Evolutionary conservation across 1,140 invertebrate species (phyloP).

Genomic region (Cydia splendana): DNA sequence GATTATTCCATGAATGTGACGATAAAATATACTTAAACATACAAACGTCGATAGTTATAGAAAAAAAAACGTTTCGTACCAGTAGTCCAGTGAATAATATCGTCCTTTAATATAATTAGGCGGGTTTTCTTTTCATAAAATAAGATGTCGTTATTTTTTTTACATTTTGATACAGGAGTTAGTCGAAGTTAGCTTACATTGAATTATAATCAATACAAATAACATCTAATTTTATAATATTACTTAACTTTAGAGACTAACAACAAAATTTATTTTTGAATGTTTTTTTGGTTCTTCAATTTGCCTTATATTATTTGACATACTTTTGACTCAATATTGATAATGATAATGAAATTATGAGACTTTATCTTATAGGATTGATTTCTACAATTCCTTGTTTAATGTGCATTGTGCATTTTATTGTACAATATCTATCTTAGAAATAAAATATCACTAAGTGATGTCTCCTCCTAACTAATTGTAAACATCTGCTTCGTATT

Average conservation of each 20-base stretch:
- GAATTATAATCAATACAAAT: constrained; percentile 74
- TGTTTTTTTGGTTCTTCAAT: background rate
- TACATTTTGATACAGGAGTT: constrained; percentile 68
- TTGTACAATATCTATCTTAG: constrained; percentile 52
- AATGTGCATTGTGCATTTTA: constrained; percentile 60
- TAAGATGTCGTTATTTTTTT: constrained; percentile 58
- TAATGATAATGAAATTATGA: constrained; percentile 3
- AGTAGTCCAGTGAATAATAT: constrained; percentile 7
- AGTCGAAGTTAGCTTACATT: constrained; percentile 69
- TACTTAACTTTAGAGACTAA: constrained; percentile 55
- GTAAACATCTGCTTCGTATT: constrained; percentile 48
- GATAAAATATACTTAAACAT: constrained; percentile 11
- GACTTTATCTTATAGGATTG: background rate
- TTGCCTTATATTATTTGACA: background rate
- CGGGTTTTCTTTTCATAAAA: constrained; percentile 51
- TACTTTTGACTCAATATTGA: background rate
- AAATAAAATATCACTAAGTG: constrained; percentile 76
- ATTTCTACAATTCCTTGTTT: constrained; percentile 10
- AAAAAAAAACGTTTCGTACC: background rate
- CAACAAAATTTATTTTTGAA: constrained; percentile 11
- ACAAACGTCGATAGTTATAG: background rate
- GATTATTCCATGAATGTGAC: background rate
- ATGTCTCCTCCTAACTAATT: constrained; percentile 52
- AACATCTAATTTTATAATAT: constrained; percentile 69
- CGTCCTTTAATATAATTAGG: constrained; percentile 34